phyloP scores from a whole-genome alignment of 2,113 vertebrate genomes.

The Raja brachyura region DNA sequence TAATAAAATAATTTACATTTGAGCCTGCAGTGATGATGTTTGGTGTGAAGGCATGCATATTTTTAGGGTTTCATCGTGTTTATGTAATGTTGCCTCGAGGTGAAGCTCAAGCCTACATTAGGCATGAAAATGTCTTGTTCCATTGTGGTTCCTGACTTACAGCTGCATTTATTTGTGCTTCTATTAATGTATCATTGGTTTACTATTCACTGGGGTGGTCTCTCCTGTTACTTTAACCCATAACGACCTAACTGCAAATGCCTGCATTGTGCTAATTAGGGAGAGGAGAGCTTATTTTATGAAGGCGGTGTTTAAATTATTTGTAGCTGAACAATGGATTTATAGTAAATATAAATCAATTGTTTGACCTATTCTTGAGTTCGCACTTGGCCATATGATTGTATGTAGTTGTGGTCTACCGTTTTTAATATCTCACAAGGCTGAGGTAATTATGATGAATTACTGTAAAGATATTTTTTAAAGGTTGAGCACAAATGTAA shows the following conservation, averaged over 20 bases:
- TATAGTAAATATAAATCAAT: not conserved
- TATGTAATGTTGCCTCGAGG: conserved; percentile 6
- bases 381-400: not conserved
- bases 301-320: not conserved
- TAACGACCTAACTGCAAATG: not conserved
- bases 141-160: not conserved
- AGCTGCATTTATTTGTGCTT: not conserved
- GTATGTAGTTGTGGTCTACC: not conserved
- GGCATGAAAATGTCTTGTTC: not conserved
- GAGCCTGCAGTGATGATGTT: not conserved
- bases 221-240: not conserved
- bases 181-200: not conserved
- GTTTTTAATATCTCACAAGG: not conserved
- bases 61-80: not conserved
- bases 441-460: not conserved
- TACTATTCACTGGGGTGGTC: not conserved
- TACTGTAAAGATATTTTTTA: not conserved
- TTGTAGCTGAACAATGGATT: too few relatives aligned
- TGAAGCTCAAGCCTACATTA: not conserved
- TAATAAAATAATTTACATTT: not conserved
- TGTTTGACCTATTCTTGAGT: not conserved
- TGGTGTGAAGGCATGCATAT: not conserved
- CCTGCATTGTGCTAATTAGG: not conserved
- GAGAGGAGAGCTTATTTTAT: not conserved
- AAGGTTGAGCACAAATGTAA: not conserved